A percentile compares a stretch with the other conserved stretches of the same genome.
These are phyloP conservation scores for Solenopsis invicta DNA, from an alignment of 1,140 invertebrate species.

Conservation along the genomic window DNA sequence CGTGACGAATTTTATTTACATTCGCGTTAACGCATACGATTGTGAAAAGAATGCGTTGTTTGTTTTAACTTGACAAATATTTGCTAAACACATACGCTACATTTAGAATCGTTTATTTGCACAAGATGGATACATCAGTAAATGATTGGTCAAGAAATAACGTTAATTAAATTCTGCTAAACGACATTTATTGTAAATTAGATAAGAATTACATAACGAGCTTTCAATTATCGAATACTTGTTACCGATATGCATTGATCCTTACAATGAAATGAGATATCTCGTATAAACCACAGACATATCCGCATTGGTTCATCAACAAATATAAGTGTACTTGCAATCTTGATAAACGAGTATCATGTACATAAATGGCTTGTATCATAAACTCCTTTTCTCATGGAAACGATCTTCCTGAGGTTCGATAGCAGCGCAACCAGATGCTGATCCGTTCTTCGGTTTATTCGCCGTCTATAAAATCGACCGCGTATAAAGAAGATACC, in stretches of 20 bases:
- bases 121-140: not conserved
- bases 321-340: not conserved
- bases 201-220: not conserved
- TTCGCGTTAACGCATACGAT: not conserved
- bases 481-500: constrained; percentile 36
- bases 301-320: not conserved
- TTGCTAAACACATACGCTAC: not conserved
- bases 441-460: constrained; percentile 37
- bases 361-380: not conserved
- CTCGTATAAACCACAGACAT: not conserved
- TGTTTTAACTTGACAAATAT: not conserved
- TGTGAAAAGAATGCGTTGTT: not conserved
- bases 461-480: constrained; percentile 43
- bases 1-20: constrained; percentile 19
- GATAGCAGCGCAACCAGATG: constrained; percentile 2
- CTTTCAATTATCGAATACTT: not conserved
- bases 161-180: not conserved
- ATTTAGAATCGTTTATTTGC: not conserved
- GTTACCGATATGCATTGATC: not conserved
- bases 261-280: not conserved
- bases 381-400: not conserved
- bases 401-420: not conserved
- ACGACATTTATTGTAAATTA: not conserved
- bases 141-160: not conserved
- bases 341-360: constrained; percentile 16